Percentiles rank a stretch among this genome's conserved stretches.
Evolutionary conservation across 1,140 invertebrate species (phyloP).

Genomic region (Zaprionus taronus): DNA sequence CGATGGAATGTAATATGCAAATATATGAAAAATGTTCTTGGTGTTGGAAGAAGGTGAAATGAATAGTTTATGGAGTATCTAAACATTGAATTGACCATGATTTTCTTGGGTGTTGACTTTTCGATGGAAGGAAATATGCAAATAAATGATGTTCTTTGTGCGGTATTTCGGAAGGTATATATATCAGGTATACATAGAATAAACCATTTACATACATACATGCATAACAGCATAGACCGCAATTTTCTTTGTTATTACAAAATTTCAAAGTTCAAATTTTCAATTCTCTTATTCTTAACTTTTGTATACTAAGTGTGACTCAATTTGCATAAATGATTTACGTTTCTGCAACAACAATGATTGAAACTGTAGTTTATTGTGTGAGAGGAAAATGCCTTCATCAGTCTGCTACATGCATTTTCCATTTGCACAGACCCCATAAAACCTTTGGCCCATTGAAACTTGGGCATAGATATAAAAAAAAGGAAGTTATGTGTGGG

Average conservation of each 20-base stretch:
- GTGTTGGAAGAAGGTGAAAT: background rate
- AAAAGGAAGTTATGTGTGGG: background rate
- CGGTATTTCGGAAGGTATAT: no score
- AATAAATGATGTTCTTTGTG: no score
- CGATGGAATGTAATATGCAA: background rate
- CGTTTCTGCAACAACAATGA: background rate
- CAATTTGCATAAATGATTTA: background rate
- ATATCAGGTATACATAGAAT: no score
- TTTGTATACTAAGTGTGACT: background rate
- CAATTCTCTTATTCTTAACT: background rate
- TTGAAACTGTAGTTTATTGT: no score
- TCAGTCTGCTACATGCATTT: background rate
- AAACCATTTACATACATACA: no score
- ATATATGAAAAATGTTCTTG: background rate
- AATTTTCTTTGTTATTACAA: background rate
- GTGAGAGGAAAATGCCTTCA: background rate
- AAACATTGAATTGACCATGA: no score
- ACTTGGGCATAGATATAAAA: background rate
- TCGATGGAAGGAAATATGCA: no score
- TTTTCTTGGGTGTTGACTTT: no score
- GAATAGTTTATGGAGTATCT: background rate
- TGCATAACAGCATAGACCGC: no score
- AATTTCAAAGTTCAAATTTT: background rate
- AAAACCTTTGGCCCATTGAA: background rate
- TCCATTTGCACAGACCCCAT: background rate